Conservation (phyloP, 2,888 invertebrate species). For the Drosophila lutescens region DNA sequence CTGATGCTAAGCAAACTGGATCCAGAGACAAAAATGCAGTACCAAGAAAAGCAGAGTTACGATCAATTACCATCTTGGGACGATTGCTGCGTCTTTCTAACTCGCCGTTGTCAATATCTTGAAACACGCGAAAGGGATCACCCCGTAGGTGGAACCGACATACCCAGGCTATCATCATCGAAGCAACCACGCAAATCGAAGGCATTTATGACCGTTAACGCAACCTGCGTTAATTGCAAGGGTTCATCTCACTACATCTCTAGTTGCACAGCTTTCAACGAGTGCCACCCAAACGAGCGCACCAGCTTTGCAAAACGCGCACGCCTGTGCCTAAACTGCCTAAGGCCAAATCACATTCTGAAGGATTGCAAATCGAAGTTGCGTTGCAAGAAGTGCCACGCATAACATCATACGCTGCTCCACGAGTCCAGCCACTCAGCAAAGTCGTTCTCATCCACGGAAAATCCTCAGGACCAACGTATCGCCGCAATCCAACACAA, state of each 20-base stretch:
- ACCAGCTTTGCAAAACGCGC: slow-evolving; percentile 1
- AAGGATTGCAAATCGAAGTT: not conserved
- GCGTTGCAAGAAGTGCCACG: not conserved
- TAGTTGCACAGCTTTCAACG: not conserved
- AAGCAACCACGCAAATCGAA: not conserved
- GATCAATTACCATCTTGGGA: not conserved
- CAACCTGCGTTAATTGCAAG: not conserved
- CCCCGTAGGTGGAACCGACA: slow-evolving; percentile 1
- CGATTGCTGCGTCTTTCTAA: not conserved
- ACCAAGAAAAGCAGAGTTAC: not conserved
- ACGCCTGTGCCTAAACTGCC: too few relatives aligned
- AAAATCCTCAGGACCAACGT: not conserved
- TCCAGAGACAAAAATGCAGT: slow-evolving; percentile 2
- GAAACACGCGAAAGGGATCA: slow-evolving; percentile 1
- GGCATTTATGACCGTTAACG: not conserved
- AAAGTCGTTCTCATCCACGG: not conserved
- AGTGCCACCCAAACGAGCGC: not conserved
- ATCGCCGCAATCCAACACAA: not conserved
- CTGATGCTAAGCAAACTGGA: slow-evolving; percentile 2
- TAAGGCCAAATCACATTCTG: not conserved
- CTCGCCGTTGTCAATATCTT: not conserved
- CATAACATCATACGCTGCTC: not conserved
- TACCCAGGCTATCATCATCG: slow-evolving; percentile 1
- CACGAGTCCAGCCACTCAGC: not conserved
- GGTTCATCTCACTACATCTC: not conserved